Evolutionary conservation across 2,113 vertebrate genomes (phyloP), one percentile per base, ranked within the genome.

Genomic region (Protobothrops flavoviridis): DNA sequence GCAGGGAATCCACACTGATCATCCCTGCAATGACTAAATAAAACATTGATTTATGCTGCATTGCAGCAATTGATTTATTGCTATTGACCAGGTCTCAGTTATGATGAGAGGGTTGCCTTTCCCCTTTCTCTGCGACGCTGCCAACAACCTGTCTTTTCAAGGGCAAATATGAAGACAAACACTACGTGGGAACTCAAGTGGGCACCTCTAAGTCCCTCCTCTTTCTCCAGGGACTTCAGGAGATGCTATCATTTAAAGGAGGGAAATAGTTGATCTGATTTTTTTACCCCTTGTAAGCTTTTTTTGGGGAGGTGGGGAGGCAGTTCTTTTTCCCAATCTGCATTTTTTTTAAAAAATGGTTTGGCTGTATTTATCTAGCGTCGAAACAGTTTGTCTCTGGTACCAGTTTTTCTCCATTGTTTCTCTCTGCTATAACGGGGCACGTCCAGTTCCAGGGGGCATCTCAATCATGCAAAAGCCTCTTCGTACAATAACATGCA

Each of bases 291-390:
- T 26, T 23, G 6, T 5, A 45, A 45, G n/a, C 12, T 8, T 26
- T 9, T 24, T 90, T 3, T 0, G 0, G 9, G 3, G 24, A 0
- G 17, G 4, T n/a, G 5, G 55, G 55, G 20, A 56, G 55, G 17
- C 43, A 69, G 12, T 69, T n/a, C 4, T 45, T 7, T 48, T 5
- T 50, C 59, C 52, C 29, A 26, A 50, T 7, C 43, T 48, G 3
- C 43, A 23, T 50, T 57, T 59, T 39, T 57, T 45, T 57, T 26
- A 1, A 17, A 11, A 24, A 12, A 23, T 43, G 45, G 10, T 8
- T 89, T 24, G 33, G 20, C 0, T 33, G 17, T 11, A 24, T 33
- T 39, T 50, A 53, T 81, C 17, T 33, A 13, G 53, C 24, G 29
- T 39, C 20, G 0, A 81, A 91, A 81, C n/a, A 6, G 20, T 9